Conservation (phyloP, 1,140 invertebrate genomes). For the Chelonus insularis region DNA sequence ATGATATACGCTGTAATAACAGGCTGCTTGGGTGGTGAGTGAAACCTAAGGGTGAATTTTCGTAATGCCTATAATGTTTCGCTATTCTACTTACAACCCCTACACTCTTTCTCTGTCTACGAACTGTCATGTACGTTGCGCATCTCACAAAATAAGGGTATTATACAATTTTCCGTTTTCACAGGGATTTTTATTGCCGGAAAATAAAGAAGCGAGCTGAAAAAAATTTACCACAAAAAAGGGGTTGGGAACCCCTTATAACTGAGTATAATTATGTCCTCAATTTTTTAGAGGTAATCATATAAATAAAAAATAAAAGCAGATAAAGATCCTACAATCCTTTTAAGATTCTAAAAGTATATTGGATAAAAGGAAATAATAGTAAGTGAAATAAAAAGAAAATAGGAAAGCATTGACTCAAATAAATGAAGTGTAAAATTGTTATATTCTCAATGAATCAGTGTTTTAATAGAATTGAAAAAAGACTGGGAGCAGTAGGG, state of each 20-base stretch:
- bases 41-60: constrained; percentile 48
- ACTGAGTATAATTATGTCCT: constrained; percentile 3
- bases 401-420: no score
- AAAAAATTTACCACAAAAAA: constrained; percentile 3
- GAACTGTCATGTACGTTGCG: constrained; percentile 16
- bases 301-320: not conserved
- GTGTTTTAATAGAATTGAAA: no score
- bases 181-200: constrained; percentile 46
- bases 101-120: constrained; percentile 6
- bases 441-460: no score
- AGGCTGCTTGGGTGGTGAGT: constrained; percentile 40
- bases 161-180: constrained; percentile 36
- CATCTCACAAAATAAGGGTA: constrained; percentile 12
- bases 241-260: not conserved
- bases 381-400: no score
- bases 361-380: no score
- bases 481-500: no score
- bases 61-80: constrained; percentile 52
- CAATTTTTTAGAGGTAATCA: not conserved
- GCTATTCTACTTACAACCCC: constrained; percentile 12
- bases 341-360: no score
- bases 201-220: constrained; percentile 28
- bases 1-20: constrained; percentile 57
- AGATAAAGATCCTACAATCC: no score
- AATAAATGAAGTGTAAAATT: no score